Conservation (phyloP, 2,888 invertebrate genomes). For the Trypoxylon attenuatum region DNA sequence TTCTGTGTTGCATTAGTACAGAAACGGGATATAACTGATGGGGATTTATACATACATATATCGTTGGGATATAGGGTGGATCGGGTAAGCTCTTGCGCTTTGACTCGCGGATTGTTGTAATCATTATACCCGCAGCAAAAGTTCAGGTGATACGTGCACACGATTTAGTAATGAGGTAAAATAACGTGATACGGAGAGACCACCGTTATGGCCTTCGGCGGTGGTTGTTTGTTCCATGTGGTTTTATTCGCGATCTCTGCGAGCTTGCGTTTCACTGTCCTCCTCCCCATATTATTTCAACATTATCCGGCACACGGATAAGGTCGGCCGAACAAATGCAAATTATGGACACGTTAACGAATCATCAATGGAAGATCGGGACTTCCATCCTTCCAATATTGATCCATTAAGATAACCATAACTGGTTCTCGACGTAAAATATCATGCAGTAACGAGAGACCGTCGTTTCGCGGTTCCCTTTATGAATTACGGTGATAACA, state of each 20-base stretch:
- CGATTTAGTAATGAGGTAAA: neutral
- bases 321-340: constrained; percentile 17
- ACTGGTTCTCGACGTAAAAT: neutral
- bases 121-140: too few species aligned
- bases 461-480: constrained; percentile 31
- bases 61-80: too few species aligned
- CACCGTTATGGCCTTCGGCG: neutral
- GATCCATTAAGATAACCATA: constrained; percentile 19
- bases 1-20: too few species aligned
- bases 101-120: too few species aligned
- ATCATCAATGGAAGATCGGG: constrained; percentile 15
- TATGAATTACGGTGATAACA: constrained; percentile 32
- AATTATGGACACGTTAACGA: constrained; percentile 18
- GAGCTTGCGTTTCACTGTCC: neutral
- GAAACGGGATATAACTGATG: too few species aligned
- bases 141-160: too few species aligned
- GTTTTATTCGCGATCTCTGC: neutral
- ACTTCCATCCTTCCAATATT: constrained; percentile 2
- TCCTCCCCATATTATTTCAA: neutral
- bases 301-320: neutral
- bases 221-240: neutral
- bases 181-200: neutral
- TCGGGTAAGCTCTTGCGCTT: too few species aligned
- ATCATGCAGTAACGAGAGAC: constrained; percentile 16
- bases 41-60: too few species aligned